Base-by-base conservation (phyloP, 1,140 invertebrate genomes). In the Macrobrachium nipponense region DNA sequence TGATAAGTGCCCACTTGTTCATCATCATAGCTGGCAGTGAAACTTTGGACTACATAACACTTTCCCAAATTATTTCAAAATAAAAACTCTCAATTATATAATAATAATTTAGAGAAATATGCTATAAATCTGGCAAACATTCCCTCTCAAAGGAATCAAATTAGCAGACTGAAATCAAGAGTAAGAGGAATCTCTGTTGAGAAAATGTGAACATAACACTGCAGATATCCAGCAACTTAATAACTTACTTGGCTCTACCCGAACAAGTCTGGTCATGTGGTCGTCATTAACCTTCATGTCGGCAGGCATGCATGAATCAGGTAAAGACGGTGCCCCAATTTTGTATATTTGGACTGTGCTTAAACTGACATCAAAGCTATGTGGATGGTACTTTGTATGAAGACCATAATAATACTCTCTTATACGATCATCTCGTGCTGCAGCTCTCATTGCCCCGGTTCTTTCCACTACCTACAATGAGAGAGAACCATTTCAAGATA, bases 381-480 rank as follows among this genome's bases (percentile, higher is more conserved):
- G 90, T 23, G 90, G 90, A 61, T 98, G 98, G 20, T 98, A 93
- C 0, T 96, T 95, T 15, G 95, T 94, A 88, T 94, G 94, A 80
- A 93, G 91, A n/a, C 98, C 94, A 92, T 99, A 99, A 92, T 99
- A 99, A 92, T 99, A 99, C 92, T 99, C 96, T 70, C 96, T 92
- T 20, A 99, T 95, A 70, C 96, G 93, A 77, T 93, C 92, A 92
- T 98, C 97, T 79, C 97, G 92, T 0, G 93, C 91, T 91, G 98
- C 97, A 4, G 92, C 93, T 78, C 97, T 92, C 82, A 94, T 93
- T 20, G 93, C 91, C 83, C 94, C 92, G 82, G 93, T 96, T 83
- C 97, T 92, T 91, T 98, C 97, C 0, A 98, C 97, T 43, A 98
- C 95, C 95, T 96, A 89, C 66, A 90, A 90, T 66, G n/a, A 27